Conservation (phyloP, 2,888 invertebrate species). For the Meghimatium bilineatum region DNA sequence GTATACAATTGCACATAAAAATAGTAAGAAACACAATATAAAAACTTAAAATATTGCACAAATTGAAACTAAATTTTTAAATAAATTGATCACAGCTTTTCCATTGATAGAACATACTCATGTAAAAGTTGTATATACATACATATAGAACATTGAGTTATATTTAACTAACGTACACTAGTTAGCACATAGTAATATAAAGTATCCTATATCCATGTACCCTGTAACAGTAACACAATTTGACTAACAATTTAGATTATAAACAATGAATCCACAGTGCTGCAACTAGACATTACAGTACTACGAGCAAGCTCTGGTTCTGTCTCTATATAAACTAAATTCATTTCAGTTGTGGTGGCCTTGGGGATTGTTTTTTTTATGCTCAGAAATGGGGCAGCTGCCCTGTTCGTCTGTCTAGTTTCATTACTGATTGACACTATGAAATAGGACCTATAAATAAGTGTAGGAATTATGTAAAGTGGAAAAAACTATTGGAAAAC, state of each 20-base stretch:
- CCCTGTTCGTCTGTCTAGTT: too few species aligned
- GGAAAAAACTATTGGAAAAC: too few species aligned
- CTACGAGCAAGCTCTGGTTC: too few species aligned
- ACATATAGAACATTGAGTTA: background rate
- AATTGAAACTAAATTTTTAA: background rate
- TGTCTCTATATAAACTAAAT: too few species aligned
- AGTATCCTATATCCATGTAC: background rate
- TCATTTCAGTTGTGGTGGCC: too few species aligned
- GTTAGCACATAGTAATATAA: background rate
- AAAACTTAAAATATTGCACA: slow-evolving; percentile 10
- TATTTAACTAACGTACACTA: background rate
- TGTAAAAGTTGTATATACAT: background rate
- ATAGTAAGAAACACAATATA: background rate
- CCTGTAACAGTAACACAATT: background rate
- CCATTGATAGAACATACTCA: background rate
- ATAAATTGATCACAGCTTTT: background rate
- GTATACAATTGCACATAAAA: slow-evolving; percentile 7
- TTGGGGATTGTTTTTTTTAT: too few species aligned
- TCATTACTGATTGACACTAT: too few species aligned
- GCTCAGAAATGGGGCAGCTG: too few species aligned
- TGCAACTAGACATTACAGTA: too few species aligned
- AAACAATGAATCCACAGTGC: background rate
- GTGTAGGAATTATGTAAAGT: too few species aligned
- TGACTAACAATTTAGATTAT: background rate
- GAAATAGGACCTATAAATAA: too few species aligned